Evolutionary conservation across 2,797 vertebrate species (phyloP).

Genomic region (Cirrhinus mrigala): DNA sequence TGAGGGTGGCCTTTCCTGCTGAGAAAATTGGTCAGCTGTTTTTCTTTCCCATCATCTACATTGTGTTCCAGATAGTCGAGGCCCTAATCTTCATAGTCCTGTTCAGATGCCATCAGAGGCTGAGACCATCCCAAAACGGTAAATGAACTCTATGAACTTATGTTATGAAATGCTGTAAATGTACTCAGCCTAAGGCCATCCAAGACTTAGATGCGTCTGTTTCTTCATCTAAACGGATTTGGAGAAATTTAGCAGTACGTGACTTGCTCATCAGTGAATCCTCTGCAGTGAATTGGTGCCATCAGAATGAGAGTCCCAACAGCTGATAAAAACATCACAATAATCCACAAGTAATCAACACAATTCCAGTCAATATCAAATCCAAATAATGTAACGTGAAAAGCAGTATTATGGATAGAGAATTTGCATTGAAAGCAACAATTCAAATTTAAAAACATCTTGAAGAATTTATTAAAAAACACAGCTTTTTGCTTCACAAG

Average conservation of each 20-base stretch:
- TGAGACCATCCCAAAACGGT: slow-evolving; percentile 54
- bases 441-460: background rate
- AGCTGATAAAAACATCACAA: background rate
- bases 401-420: background rate
- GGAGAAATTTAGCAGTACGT: background rate
- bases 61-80: slow-evolving; percentile 77
- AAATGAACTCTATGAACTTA: background rate
- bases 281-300: background rate
- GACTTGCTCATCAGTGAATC: background rate
- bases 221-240: background rate
- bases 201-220: background rate
- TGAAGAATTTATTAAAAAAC: background rate
- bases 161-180: background rate
- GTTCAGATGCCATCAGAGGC: slow-evolving; percentile 71
- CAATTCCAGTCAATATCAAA: background rate
- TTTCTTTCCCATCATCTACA: slow-evolving; percentile 81
- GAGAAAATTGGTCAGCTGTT: slow-evolving; percentile 77
- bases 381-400: background rate
- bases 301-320: background rate
- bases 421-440: background rate
- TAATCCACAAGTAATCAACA: background rate
- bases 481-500: background rate
- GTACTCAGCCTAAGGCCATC: background rate
- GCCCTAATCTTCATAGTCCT: slow-evolving; percentile 71
- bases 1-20: slow-evolving; percentile 78